Percentiles rank a stretch among this genome's conserved stretches.
Conservation (phyloP, 35 echinoderm and acorn worm genomes). For the Lytechinus pictus region DNA sequence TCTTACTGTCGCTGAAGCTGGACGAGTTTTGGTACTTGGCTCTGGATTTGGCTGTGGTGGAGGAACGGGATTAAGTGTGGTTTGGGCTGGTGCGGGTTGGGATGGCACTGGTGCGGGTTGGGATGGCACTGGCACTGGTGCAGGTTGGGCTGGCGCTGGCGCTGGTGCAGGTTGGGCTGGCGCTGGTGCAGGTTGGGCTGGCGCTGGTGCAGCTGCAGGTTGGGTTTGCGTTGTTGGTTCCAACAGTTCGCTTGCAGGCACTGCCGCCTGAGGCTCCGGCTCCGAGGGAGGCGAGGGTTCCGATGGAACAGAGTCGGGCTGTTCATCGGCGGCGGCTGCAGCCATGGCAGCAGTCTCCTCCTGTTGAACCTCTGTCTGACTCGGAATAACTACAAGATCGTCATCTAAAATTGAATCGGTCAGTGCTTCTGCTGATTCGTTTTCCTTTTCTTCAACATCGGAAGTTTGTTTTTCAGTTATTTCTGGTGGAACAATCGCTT, state of each 20-base stretch:
- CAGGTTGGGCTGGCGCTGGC: no score
- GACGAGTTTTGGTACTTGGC: neutral
- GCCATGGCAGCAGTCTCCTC: neutral
- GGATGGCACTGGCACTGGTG: neutral
- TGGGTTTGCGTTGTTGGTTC: neutral
- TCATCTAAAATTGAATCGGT: constrained; percentile 31
- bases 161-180: neutral
- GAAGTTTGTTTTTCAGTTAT: neutral
- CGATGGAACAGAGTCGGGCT: neutral
- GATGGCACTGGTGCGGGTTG: no score
- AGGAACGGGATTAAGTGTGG: neutral
- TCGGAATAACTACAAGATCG: constrained; percentile 27
- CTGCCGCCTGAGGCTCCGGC: neutral
- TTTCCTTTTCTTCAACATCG: neutral
- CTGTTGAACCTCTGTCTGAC: neutral
- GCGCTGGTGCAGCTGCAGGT: no score
- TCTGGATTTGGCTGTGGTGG: constrained; percentile 7
- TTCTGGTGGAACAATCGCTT: neutral
- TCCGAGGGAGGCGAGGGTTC: neutral
- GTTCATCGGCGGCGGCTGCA: neutral
- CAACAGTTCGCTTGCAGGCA: neutral
- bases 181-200: neutral
- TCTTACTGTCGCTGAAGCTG: neutral
- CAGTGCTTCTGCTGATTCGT: neutral
- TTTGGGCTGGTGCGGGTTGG: neutral